Evolutionary conservation across 2,797 vertebrate genomes (phyloP).

Genomic region (Champsocephalus gunnari): DNA sequence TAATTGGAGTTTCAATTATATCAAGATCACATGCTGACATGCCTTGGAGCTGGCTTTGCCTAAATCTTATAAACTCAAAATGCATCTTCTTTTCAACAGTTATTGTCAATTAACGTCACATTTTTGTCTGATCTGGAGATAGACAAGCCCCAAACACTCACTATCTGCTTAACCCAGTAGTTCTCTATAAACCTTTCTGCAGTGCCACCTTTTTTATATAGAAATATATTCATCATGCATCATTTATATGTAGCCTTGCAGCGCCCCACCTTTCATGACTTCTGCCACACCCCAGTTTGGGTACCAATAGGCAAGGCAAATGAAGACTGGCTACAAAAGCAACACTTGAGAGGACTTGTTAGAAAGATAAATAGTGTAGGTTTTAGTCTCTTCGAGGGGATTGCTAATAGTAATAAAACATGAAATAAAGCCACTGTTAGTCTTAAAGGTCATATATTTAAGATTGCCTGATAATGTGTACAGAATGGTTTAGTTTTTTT

Average conservation of each 20-base stretch:
- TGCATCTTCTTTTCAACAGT: not conserved
- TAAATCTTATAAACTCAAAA: not conserved
- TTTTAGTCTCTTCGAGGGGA: slow-evolving; percentile 27
- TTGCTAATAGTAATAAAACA: slow-evolving; percentile 26
- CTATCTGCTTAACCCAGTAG: not conserved
- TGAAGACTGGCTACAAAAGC: slow-evolving; percentile 5
- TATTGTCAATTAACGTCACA: no score
- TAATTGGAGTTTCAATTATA: no score
- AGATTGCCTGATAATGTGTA: slow-evolving; percentile 23
- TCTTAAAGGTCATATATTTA: slow-evolving; percentile 37
- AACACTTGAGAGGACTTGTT: slow-evolving; percentile 29
- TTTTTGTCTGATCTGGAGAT: not conserved
- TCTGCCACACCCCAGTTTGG: no score
- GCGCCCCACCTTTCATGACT: no score
- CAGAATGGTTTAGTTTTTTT: slow-evolving; percentile 16
- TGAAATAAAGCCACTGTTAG: slow-evolving; percentile 29
- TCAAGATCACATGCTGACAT: not conserved
- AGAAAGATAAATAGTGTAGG: slow-evolving; percentile 32
- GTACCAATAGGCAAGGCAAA: not conserved
- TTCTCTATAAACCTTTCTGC: no score
- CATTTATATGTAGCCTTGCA: no score
- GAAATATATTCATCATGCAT: no score
- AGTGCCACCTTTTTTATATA: no score
- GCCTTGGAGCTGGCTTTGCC: not conserved
- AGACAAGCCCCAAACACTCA: not conserved